phyloP scores from a whole-genome alignment of 30 jellyfish, hydroid and myxozoan genomes.

The Phacellophora camtschatica region DNA sequence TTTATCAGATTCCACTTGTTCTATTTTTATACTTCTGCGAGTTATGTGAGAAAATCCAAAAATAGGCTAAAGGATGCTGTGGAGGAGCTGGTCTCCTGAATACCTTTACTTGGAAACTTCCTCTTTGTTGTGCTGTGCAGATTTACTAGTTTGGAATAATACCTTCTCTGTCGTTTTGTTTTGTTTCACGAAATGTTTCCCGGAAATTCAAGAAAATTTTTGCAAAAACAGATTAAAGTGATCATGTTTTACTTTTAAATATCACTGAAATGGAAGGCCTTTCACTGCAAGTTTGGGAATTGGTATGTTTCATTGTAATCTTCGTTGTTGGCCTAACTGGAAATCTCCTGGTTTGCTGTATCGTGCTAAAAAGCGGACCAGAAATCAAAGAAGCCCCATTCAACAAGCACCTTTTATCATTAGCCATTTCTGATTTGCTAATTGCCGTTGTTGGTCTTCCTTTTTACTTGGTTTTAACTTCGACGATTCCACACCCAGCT shows the following conservation, averaged over 20 bases:
- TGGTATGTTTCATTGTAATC: slow-evolving; percentile 11
- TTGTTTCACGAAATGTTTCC: no score
- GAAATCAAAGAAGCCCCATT: slow-evolving; percentile 23
- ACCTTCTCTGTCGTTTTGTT: no score
- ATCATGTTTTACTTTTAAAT: no score
- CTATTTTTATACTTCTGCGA: no score
- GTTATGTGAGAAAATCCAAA: no score
- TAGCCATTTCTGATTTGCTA: slow-evolving; percentile 34
- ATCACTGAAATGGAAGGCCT: background rate
- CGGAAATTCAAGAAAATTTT: background rate
- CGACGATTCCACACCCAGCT: background rate
- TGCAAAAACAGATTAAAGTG: background rate
- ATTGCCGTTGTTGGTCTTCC: slow-evolving; percentile 48
- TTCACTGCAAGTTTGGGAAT: background rate
- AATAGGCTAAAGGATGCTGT: no score
- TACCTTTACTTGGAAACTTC: no score
- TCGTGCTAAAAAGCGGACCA: slow-evolving; percentile 18
- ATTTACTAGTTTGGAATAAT: no score
- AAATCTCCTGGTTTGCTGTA: background rate
- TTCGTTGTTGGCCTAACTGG: slow-evolving; percentile 19
- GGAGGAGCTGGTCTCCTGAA: no score
- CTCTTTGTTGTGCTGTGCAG: no score
- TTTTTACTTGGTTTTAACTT: slow-evolving; percentile 33
- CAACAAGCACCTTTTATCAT: slow-evolving; percentile 29
- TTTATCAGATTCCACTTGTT: no score